Conservation (phyloP, 2,113 vertebrate genomes). For the Carollia perspicillata region DNA sequence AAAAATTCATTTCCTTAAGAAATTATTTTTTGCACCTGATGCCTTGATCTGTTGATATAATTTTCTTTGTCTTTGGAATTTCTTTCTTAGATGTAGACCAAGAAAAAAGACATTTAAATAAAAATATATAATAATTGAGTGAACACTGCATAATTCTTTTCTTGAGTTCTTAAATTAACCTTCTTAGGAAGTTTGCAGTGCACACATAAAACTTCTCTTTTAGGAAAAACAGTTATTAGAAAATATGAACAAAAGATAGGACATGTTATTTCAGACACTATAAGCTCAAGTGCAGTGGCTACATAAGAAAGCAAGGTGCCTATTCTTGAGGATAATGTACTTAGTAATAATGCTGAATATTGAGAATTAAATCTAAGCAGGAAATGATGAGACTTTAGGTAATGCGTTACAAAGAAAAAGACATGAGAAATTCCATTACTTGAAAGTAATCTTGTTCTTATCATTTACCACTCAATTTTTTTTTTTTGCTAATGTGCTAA, state of each 20-base stretch:
- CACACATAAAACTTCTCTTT: conserved; percentile 1
- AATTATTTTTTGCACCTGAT: neutral
- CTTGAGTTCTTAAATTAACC: neutral
- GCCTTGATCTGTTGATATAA: neutral
- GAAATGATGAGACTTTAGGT: conserved; percentile 65
- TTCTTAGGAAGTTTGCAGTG: neutral
- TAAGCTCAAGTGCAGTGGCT: conserved; percentile 58
- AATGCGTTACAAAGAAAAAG: conserved; percentile 68
- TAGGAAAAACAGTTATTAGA: conserved; percentile 28
- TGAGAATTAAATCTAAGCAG: conserved; percentile 69
- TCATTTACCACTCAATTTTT: conserved; percentile 54
- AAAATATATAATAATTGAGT: neutral
- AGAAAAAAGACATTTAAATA: neutral
- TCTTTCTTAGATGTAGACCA: neutral
- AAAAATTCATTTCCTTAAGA: neutral
- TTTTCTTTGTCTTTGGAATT: neutral
- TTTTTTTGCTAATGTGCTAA: conserved; percentile 69
- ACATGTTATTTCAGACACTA: conserved; percentile 54
- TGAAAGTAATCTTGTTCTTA: conserved; percentile 68
- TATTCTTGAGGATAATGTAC: conserved; percentile 77
- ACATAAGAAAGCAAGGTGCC: conserved; percentile 73
- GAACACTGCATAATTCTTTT: neutral
- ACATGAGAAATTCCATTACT: conserved; percentile 73
- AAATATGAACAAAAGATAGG: conserved; percentile 52
- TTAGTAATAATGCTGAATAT: conserved; percentile 60